These are phyloP conservation scores for Stegastes partitus DNA, from an alignment of 2,113 vertebrate genomes.

Conservation along the genomic window DNA sequence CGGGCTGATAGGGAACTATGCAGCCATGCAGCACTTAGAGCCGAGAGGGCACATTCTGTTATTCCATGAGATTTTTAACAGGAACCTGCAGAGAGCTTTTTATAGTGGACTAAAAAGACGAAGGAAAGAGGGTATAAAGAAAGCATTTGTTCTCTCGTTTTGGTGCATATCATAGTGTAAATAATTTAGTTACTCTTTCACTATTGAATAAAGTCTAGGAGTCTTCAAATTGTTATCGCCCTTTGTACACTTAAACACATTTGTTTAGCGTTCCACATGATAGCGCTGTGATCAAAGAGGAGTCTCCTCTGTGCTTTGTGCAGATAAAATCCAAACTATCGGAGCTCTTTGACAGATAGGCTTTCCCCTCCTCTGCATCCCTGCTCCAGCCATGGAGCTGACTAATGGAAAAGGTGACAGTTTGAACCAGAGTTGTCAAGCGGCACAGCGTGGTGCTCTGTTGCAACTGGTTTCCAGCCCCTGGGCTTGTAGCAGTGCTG, in stretches of 20 bases:
- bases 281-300: conserved; percentile 25
- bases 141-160: conserved; percentile 10
- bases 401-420: conserved; percentile 55
- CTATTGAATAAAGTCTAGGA: background rate
- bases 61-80: conserved; percentile 55
- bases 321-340: too few relatives aligned
- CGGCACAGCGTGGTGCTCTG: conserved; percentile 20
- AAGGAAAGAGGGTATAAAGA: conserved; percentile 19
- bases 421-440: conserved; percentile 52
- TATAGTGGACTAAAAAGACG: conserved; percentile 27
- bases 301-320: background rate
- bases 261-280: conserved; percentile 16
- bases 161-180: background rate
- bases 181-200: conserved; percentile 9
- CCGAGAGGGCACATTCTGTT: conserved; percentile 51
- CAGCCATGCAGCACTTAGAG: conserved; percentile 32
- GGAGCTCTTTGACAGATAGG: conserved; percentile 1
- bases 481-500: conserved; percentile 7
- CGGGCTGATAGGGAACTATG: conserved; percentile 29
- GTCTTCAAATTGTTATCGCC: background rate
- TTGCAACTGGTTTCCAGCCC: conserved; percentile 25
- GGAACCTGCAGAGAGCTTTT: conserved; percentile 49
- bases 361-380: conserved; percentile 10
- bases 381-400: conserved; percentile 9
- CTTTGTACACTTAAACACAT: background rate